Base-by-base conservation (phyloP, 2,888 invertebrate genomes). In the Napeogenes sylphis region DNA sequence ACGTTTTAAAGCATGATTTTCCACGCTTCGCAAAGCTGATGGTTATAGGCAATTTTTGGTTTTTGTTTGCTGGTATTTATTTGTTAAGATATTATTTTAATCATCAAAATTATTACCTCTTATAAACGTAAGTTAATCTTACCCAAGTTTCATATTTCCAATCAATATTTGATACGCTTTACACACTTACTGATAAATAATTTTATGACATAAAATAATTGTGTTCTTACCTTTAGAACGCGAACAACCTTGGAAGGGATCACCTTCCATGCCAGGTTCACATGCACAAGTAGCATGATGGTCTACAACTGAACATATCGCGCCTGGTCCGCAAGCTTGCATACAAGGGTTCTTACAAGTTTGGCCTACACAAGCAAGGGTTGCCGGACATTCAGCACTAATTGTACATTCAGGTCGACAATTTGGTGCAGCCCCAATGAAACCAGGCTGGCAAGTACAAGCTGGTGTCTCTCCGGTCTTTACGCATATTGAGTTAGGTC, bases 321-420 rank as follows among this genome's bases (percentile, higher is more conserved):
- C 92, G 63, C 84, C 81, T 62, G 87, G 74, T 56, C 94, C 93
- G 75, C 94, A 94, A 3, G 93, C 93, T 68, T 94, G 93, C 53
- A 92, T 90, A 72, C 95, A 95, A 0, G 94, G 94, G 73, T 94
- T 92, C 68, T 89, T 88, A 78, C 94, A 94, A 72, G 89, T 92
- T 74, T 92, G 92, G 45, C 85, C 86, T 4, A 94, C 90, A 74
- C 95, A 95, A 6, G 94, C 93, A 65, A 91, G 84, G 58, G 92
- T 90, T 0, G 93, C 92, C 6, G 93, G 84, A 74, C 95, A 95
- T 72, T 95, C 95, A 0, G 93, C 91, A 75, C 93, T 93, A 56
- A 94, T 92, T 2, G 92, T 91, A 75, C 94, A 94, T 76, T 94
- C 94, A 0, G 94, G 94, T 32, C 93, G 91, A 74, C 94, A 95